Base-by-base conservation (phyloP, 2,113 vertebrate genomes). In the Nothoprocta pentlandii region DNA sequence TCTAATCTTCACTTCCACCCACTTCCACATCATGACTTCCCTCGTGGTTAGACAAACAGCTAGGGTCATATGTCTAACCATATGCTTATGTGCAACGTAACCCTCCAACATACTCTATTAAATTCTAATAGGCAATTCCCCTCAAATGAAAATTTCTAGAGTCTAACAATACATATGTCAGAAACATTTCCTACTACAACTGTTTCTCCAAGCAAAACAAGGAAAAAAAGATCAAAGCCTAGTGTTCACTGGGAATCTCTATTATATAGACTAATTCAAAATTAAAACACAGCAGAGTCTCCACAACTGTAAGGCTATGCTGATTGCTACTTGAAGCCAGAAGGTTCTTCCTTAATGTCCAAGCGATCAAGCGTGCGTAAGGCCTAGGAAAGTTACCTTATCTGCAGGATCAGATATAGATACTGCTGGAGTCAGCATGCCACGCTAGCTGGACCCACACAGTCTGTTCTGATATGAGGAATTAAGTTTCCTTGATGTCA, bases 361-460 rank as follows among this genome's bases (percentile, higher is more conserved):
- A 97, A 97, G 92, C 85, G 93, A 96, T 95, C 90, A 96, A 94
- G 91, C 3, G 59, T 69, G 94, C 22, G 8, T 70, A 86, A 93
- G 73, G 77, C 91, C 91, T 17, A 54, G 93, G 93, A 95, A 96
- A 95, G 93, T 95, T 93, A 95, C 90, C 96, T 96, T 97, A 95
- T 95, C 93, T 96, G 87, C 67, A 93, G 90, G 12, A 97, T 97
- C 96, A 96, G 95, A 95, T 96, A 96, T 88, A 96, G 92, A 94
- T 95, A 96, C 89, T 92, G 92, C 86, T 96, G 80, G 86, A 96
- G 91, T 95, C 91, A 95, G 92, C 75, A 46, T 4, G 90, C 88
- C 92, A 93, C 64, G 12, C 85, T 26, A 86, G 74, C 73, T 85
- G 81, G 79, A 94, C 67, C 84, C 94, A 93, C 61, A 84, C 80